These are phyloP conservation scores for Abrostola tripartita DNA, from an alignment of 2,888 invertebrate genomes.

Conservation along the genomic window DNA sequence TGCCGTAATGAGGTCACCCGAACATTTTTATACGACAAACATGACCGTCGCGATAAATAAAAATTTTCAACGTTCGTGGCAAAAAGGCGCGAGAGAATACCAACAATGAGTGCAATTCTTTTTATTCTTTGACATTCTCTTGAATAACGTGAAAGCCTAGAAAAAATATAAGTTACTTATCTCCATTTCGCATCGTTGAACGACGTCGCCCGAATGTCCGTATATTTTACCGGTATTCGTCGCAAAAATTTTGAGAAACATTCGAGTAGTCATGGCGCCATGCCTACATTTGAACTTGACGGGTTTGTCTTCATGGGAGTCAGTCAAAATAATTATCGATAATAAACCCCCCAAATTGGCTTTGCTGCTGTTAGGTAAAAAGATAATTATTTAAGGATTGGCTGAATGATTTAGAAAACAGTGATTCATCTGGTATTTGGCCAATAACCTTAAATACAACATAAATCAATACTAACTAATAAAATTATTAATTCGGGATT, in stretches of 20 bases:
- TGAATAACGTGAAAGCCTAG: slow-evolving; percentile 34
- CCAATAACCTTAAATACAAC: too few species aligned
- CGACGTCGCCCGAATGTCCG: slow-evolving; percentile 18
- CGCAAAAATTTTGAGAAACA: slow-evolving; percentile 1
- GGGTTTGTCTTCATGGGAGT: too few species aligned
- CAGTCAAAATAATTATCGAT: too few species aligned
- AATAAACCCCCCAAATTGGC: too few species aligned
- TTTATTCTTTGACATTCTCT: slow-evolving; percentile 40
- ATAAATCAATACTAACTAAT: too few species aligned
- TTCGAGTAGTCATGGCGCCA: not conserved
- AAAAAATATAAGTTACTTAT: slow-evolving; percentile 47
- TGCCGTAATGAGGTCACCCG: slow-evolving; percentile 52
- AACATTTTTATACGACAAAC: slow-evolving; percentile 40
- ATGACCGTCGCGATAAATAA: slow-evolving; percentile 38
- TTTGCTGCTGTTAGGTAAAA: too few species aligned
- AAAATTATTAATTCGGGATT: too few species aligned
- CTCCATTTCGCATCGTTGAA: slow-evolving; percentile 26
- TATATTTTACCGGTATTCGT: slow-evolving; percentile 21
- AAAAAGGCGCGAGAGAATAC: slow-evolving; percentile 37
- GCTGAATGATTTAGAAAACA: too few species aligned
- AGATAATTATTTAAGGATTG: too few species aligned
- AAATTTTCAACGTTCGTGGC: slow-evolving; percentile 31
- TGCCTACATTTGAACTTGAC: too few species aligned
- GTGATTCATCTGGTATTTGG: too few species aligned
- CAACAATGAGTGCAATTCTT: slow-evolving; percentile 44